Conservation (phyloP, 92 coral and sea anemone genomes). For the Anthopleura xanthogrammica region DNA sequence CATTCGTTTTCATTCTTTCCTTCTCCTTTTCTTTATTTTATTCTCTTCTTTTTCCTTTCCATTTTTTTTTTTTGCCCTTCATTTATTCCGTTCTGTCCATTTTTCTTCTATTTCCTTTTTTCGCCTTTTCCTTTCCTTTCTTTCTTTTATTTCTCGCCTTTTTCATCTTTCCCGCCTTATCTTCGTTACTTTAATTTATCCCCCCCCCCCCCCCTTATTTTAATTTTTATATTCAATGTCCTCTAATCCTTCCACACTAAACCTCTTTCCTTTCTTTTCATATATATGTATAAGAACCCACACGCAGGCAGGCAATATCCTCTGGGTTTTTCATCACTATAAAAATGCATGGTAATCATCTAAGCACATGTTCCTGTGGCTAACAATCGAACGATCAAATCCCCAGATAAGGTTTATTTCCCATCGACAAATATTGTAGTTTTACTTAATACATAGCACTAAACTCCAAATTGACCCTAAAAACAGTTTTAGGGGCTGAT, state of each 20-base stretch:
- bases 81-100: not conserved
- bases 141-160: not conserved
- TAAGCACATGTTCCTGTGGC: conserved; percentile 6
- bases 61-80: too few species aligned
- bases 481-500: conserved; percentile 22
- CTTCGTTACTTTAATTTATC: not conserved
- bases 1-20: not conserved
- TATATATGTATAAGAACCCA: not conserved
- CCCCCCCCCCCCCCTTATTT: not conserved
- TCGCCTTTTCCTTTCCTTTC: not conserved
- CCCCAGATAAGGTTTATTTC: conserved; percentile 7
- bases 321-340: not conserved
- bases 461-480: conserved; percentile 32
- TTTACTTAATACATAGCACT: conserved; percentile 24
- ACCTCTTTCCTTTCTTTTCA: not conserved
- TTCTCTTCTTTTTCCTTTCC: not conserved
- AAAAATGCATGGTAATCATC: not conserved
- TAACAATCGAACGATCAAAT: conserved; percentile 2
- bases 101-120: too few species aligned
- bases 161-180: not conserved
- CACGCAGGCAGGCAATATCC: not conserved
- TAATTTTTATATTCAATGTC: not conserved
- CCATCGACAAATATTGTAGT: conserved; percentile 12
- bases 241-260: not conserved
- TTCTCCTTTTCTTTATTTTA: not conserved